Evolutionary conservation across 2,113 vertebrate genomes (phyloP).

Genomic region (Cromileptes altivelis): DNA sequence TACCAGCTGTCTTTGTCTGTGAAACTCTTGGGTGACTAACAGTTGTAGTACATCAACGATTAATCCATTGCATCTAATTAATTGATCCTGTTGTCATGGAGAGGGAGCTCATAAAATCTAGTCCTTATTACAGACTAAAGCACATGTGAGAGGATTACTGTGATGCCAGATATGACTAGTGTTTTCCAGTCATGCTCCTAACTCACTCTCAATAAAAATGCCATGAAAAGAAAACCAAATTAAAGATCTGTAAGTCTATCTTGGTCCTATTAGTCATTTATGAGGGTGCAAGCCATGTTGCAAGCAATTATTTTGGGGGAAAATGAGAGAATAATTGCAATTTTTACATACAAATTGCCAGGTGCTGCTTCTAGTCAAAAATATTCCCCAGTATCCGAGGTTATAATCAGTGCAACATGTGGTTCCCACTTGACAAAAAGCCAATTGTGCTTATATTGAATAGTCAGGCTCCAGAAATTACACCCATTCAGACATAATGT

Average conservation of each 20-base stretch:
- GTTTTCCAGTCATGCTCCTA: background rate
- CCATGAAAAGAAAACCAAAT: background rate
- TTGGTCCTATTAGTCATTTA: constrained; percentile 8
- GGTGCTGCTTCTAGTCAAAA: background rate
- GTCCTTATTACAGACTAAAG: background rate
- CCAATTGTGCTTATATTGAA: constrained; percentile 16
- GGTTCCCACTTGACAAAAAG: constrained; percentile 21
- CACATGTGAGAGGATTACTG: background rate
- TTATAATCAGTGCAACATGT: constrained; percentile 32
- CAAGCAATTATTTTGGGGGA: background rate
- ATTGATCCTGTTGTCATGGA: background rate
- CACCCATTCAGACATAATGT: constrained; percentile 28
- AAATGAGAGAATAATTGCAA: background rate
- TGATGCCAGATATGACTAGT: background rate
- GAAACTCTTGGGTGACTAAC: background rate
- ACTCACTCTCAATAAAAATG: background rate
- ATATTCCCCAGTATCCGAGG: background rate
- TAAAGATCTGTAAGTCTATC: background rate
- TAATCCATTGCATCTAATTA: background rate
- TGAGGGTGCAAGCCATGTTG: background rate
- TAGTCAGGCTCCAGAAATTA: background rate
- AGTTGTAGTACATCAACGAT: background rate
- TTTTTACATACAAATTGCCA: constrained; percentile 3
- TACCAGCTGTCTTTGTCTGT: background rate
- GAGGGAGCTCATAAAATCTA: background rate